Base-by-base conservation (phyloP, 2,888 invertebrate species). In the Caenorhabditis angaria region DNA sequence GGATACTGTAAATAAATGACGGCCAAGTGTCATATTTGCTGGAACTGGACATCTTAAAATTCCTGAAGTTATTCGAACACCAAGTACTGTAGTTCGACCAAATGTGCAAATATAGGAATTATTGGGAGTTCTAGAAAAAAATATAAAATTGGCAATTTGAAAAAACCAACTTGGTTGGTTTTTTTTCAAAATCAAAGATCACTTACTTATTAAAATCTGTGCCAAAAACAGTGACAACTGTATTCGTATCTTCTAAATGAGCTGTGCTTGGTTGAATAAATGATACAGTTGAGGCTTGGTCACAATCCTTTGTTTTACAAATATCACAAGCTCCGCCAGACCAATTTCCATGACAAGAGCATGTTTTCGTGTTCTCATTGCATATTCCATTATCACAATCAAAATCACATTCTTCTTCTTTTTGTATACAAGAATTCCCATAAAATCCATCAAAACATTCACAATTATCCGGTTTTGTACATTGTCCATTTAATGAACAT, bases 381-480 rank as follows among this genome's bases (percentile, higher is more conserved):
- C 84, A 84, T 8, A 55, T 55, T 53, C 84, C 84, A 54, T 83
- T 78, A 28, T 81, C 74, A 50, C 84, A 84, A 47, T 78, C 79
- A 32, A 82, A 77, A 48, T 82, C 82, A 63, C 84, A 84, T 0
- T 59, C 59, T 20, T 70, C 65, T 3, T 68, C 74, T 22, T 60
- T 27, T 54, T 74, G 74, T 24, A 50, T 64, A 48, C 76, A 76
- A 47, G 73, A 60, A 28, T 66, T 32, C 25, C 81, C 79, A 25
- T 65, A 61, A 65, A 66, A 81, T 24, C 71, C 81, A 0, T 70
- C 73, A 32, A 81, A 81, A 41, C 81, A 81, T 12, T 47, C 24
- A 53, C 81, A 81, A 29, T 61, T 58, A n/a, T 62, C 74, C 1
- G 81, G 81, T 8, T 47, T 28, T 0, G 58, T 50, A 51, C 81